These are phyloP conservation scores for Paragorgia papillata DNA, from an alignment of 92 coral and sea anemone species.

Conservation along the genomic window DNA sequence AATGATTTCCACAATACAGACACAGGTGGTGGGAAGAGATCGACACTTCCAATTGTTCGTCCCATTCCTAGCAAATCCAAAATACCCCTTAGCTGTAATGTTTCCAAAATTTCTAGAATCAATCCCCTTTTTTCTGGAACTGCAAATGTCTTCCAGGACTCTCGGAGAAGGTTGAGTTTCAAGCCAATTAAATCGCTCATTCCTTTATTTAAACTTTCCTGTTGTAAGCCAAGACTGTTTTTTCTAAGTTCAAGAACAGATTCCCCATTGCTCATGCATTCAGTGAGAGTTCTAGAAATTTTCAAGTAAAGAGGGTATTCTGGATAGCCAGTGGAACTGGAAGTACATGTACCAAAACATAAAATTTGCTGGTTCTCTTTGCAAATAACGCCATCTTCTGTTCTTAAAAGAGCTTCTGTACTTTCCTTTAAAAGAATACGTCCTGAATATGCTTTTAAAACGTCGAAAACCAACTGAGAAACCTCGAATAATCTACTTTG, in stretches of 20 bases:
- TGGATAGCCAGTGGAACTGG: constrained; percentile 51
- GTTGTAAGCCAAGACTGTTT: constrained; percentile 51
- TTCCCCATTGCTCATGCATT: constrained; percentile 62
- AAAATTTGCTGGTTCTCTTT: neutral
- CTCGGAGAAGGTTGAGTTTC: constrained; percentile 38
- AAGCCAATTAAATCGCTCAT: constrained; percentile 20
- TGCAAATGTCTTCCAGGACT: constrained; percentile 51
- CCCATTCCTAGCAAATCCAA: constrained; percentile 80
- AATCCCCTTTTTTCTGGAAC: constrained; percentile 35
- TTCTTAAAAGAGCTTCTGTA: constrained; percentile 5
- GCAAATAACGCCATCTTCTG: neutral
- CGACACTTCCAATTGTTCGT: constrained; percentile 81
- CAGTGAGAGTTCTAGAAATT: constrained; percentile 56
- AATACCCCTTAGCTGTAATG: constrained; percentile 60
- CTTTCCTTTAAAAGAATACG: neutral
- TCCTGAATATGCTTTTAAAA: constrained; percentile 15
- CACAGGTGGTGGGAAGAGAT: constrained; percentile 73
- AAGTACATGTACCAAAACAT: neutral
- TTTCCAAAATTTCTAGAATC: constrained; percentile 35
- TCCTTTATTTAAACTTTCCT: constrained; percentile 43
- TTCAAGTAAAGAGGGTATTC: constrained; percentile 65
- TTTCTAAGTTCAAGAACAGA: constrained; percentile 37
- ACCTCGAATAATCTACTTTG: neutral
- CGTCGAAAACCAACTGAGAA: constrained; percentile 10
- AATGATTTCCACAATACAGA: constrained; percentile 60